A percentile compares a stretch with the other conserved stretches of the same genome.
Conservation (phyloP, 2,888 invertebrate species). For the Perizoma affinitatum region DNA sequence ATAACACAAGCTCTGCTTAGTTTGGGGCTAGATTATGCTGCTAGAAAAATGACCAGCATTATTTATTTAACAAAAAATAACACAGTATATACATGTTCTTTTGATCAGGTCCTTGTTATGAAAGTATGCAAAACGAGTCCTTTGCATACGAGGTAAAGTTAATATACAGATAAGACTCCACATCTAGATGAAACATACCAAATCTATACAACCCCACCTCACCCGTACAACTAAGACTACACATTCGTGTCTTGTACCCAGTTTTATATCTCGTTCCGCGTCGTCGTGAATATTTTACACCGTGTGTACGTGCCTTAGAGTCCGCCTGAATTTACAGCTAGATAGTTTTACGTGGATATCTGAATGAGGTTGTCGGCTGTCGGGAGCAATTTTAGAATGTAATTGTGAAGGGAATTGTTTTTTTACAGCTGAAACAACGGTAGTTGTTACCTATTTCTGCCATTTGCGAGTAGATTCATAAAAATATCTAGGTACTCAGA, state of each 20-base stretch:
- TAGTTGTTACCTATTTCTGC: too few relatives aligned
- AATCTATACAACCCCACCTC: conserved; percentile 12
- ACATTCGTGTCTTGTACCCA: conserved; percentile 34
- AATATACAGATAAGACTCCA: too few relatives aligned
- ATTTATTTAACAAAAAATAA: too few relatives aligned
- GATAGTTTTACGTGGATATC: conserved; percentile 49
- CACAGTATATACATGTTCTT: too few relatives aligned
- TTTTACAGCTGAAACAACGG: background rate
- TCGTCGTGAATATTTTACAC: conserved; percentile 59
- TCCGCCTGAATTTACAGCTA: conserved; percentile 44
- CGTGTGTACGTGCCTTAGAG: conserved; percentile 45
- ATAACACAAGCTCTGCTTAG: too few relatives aligned
- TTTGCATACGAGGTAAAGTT: too few relatives aligned
- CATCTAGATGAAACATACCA: background rate
- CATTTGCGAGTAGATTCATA: too few relatives aligned
- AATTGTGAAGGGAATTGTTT: conserved; percentile 9
- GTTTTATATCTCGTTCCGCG: conserved; percentile 55
- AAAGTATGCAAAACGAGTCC: too few relatives aligned
- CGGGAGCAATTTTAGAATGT: conserved; percentile 10
- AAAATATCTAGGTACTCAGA: too few relatives aligned
- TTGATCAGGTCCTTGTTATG: too few relatives aligned
- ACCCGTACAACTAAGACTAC: conserved; percentile 31
- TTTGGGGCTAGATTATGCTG: too few relatives aligned
- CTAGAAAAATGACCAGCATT: too few relatives aligned
- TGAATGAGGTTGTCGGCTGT: conserved; percentile 39